These are phyloP conservation scores for Cylindroiulus punctatus DNA, from an alignment of 2,888 invertebrate species.

Conservation along the genomic window DNA sequence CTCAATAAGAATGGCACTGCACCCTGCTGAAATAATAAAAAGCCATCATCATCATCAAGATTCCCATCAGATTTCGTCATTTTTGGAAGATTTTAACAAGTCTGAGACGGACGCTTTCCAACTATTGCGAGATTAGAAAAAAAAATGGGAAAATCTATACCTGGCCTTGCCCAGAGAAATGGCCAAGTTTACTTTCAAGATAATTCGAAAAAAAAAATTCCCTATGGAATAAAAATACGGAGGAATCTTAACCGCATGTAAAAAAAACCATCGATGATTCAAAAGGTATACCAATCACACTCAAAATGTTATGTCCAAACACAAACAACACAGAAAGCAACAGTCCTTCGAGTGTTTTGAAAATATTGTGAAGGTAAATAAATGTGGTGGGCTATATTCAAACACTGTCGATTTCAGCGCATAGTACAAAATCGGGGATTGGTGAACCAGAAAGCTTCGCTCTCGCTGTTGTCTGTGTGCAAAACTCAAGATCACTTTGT, in stretches of 20 bases:
- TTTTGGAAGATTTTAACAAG: background rate
- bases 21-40: slow-evolving; percentile 53
- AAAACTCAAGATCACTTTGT: background rate
- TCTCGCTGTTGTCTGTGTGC: slow-evolving; percentile 1
- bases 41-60: slow-evolving; percentile 45
- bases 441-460: background rate
- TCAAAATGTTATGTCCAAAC: slow-evolving; percentile 30
- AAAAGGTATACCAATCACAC: background rate
- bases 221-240: background rate
- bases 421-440: background rate
- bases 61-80: slow-evolving; percentile 1
- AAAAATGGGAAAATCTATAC: background rate
- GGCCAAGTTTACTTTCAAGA: background rate
- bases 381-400: background rate
- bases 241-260: slow-evolving; percentile 33
- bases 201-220: background rate
- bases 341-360: background rate
- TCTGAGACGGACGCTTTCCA: background rate
- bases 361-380: background rate
- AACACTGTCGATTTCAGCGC: slow-evolving; percentile 6
- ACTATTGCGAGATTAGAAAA: background rate
- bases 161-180: background rate
- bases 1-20: slow-evolving; percentile 49
- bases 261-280: background rate
- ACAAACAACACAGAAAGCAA: slow-evolving; percentile 39